Evolutionary conservation across 2,888 invertebrate genomes (phyloP), one percentile per base, ranked within the genome.

Genomic region (Periphyllus acericola): DNA sequence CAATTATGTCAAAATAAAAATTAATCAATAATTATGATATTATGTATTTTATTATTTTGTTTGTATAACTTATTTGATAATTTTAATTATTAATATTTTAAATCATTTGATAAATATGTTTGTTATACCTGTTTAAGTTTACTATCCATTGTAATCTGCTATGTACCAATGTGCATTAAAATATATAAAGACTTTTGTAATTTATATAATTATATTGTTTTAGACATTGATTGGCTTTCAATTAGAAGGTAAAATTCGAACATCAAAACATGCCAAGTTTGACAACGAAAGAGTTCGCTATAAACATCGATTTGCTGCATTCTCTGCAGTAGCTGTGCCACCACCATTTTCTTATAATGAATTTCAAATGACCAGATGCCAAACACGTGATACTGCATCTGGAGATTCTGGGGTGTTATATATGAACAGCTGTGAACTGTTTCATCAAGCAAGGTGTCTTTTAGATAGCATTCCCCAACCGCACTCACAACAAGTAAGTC

Each of bases 261-360:
- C 94, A 0, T 94, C 96, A 91, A 98, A 98, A 0, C 94, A 96
- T 91, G 94, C 95, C 9, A 95, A 96, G 91, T 98, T 98, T 92
- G 98, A 98, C 92, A 96, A 95, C 91, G 98, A 99, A 91, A 95
- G 96, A 91, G 97, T 99, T 8, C 95, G 99, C 72, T 99, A 98
- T 92, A 97, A 97, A 91, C 98, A 98, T 91, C 94, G 99, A 83
- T 97, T 99, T 93, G 94, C 96, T 11, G 97, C 99, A 1, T 97
- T 99, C 91, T 95, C 95, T 29, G 94, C 95, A 66, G 93, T 98
- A 21, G 93, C 96, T 25, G 96, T 96, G 5, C 98, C 98, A 29
- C 98, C 98, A 0, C 96, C 96, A 8, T 96, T 98, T 21, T 96
- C 96, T 90, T 99, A 99, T 92, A 93, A 94, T 84, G 97, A 97